These are phyloP conservation scores for Sthenelais limicola DNA, from an alignment of 2,888 invertebrate genomes.

Conservation along the genomic window DNA sequence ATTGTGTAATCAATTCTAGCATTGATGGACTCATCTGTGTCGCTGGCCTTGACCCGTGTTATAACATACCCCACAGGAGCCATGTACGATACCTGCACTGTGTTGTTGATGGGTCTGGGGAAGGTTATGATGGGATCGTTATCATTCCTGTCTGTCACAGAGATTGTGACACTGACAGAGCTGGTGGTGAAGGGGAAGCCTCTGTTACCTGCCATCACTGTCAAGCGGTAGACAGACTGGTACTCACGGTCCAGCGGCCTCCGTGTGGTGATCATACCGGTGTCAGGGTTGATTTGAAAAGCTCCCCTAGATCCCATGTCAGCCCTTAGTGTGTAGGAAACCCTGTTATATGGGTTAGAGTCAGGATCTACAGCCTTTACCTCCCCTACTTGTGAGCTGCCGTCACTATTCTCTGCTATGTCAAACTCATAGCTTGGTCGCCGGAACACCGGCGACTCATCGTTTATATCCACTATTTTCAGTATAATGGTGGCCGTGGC, in stretches of 20 bases:
- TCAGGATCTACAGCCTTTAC: conserved; percentile 49
- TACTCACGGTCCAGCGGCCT: conserved; percentile 74
- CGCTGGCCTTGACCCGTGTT: conserved; percentile 41
- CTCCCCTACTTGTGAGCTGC: conserved; percentile 48
- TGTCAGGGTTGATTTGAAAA: conserved; percentile 87
- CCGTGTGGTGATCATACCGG: conserved; percentile 89
- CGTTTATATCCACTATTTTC: conserved; percentile 62
- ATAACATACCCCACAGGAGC: conserved; percentile 43
- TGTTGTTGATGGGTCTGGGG: conserved; percentile 34
- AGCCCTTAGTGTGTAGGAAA: conserved; percentile 44
- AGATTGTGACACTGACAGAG: conserved; percentile 41
- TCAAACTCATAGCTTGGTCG: conserved; percentile 46
- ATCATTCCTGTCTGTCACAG: conserved; percentile 43
- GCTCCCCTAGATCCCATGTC: conserved; percentile 74
- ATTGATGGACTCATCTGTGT: conserved; percentile 44
- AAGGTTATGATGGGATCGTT: conserved; percentile 46
- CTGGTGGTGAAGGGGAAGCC: conserved; percentile 45
- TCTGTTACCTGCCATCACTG: conserved; percentile 48
- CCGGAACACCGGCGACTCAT: conserved; percentile 60
- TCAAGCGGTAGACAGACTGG: conserved; percentile 45
- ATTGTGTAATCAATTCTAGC: conserved; percentile 42
- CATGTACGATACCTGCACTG: conserved; percentile 37
- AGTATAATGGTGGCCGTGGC: conserved; percentile 57
- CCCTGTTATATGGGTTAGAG: conserved; percentile 43
- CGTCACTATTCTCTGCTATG: conserved; percentile 49